phyloP scores from a whole-genome alignment of 1,140 invertebrate genomes.

The Oncopodura yosiiana region DNA sequence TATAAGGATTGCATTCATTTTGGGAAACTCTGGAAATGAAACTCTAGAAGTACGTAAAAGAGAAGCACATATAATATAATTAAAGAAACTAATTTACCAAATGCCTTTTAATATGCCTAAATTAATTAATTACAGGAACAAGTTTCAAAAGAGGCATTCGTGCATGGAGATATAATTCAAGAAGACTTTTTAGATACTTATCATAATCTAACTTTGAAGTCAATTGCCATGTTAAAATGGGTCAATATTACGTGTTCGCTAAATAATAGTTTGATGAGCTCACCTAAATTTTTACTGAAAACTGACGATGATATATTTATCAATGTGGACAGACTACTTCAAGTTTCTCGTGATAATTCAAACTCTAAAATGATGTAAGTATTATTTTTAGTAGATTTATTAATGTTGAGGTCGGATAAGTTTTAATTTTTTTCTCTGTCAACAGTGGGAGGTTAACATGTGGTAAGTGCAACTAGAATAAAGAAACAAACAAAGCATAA shows the following conservation, averaged over 20 bases:
- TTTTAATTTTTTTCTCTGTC: constrained; percentile 1
- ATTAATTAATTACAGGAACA: constrained; percentile 42
- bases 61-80: not conserved
- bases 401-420: constrained; percentile 3
- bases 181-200: constrained; percentile 82
- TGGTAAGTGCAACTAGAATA: no score
- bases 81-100: not conserved
- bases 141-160: constrained; percentile 50
- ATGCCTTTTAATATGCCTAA: no score
- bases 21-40: constrained; percentile 27
- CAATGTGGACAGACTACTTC: constrained; percentile 38
- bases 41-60: constrained; percentile 22
- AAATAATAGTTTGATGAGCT: constrained; percentile 26
- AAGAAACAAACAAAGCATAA: no score
- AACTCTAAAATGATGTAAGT: constrained; percentile 34
- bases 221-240: constrained; percentile 75
- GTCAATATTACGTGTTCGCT: constrained; percentile 32
- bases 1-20: constrained; percentile 29
- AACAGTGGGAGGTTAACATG: constrained; percentile 29
- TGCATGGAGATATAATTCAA: constrained; percentile 76
- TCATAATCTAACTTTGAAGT: constrained; percentile 85
- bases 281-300: constrained; percentile 42
- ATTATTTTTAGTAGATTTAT: constrained; percentile 4
- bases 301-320: constrained; percentile 49
- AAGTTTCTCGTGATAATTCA: constrained; percentile 25